A percentile compares a stretch with the other conserved stretches of the same genome.
These are phyloP conservation scores for Amphiura filiformis DNA, from an alignment of 35 echinoderm and acorn worm species.

Conservation along the genomic window DNA sequence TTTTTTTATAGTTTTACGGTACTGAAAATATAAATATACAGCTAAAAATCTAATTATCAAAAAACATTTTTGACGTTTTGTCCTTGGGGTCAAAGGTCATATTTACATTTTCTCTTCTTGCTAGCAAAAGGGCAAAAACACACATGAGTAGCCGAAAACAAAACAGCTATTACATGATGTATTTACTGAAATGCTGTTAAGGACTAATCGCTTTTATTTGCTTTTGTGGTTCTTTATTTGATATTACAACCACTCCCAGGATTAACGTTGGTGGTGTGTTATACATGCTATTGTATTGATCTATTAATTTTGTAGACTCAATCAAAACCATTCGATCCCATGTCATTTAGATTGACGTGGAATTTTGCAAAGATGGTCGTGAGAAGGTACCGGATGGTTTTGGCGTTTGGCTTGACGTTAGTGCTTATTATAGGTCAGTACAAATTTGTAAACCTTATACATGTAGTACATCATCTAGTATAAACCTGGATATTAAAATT, in stretches of 20 bases:
- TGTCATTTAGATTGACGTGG: slow-evolving; percentile 18
- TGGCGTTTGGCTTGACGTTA: slow-evolving; percentile 21
- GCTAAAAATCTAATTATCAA: neutral
- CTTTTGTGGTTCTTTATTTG: neutral
- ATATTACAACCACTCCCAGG: neutral
- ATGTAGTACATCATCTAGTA: no score
- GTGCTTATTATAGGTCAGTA: slow-evolving; percentile 51
- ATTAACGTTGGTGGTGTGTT: neutral
- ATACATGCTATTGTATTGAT: neutral
- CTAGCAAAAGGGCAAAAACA: neutral
- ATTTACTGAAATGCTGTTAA: neutral
- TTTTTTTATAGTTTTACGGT: neutral
- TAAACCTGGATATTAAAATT: no score
- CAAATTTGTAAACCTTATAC: no score
- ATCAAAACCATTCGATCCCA: neutral
- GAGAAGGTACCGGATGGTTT: slow-evolving; percentile 31
- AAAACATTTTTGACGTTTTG: neutral
- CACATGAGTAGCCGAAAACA: neutral
- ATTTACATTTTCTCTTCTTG: neutral
- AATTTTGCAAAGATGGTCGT: slow-evolving; percentile 3
- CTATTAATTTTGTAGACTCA: neutral
- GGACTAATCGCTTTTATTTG: neutral
- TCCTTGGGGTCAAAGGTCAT: neutral
- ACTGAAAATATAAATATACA: neutral
- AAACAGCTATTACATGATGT: neutral